Conservation (phyloP, 2,888 invertebrate genomes). For the Gortyna flavago region DNA sequence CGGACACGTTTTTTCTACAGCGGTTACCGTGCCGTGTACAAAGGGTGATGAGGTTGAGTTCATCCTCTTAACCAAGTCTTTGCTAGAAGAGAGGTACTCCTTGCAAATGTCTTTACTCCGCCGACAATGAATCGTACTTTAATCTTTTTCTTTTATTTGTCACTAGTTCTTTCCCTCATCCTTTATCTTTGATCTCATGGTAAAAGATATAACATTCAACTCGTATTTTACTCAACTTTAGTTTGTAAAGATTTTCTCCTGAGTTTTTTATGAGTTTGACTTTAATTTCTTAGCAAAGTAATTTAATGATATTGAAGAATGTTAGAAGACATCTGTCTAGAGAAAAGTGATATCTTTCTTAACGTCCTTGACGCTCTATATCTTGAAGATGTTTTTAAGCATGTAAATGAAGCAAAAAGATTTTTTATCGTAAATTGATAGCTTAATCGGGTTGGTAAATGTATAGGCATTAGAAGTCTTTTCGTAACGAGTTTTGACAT, state of each 20-base stretch:
- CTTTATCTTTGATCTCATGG: conserved; percentile 25
- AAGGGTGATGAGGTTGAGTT: conserved; percentile 38
- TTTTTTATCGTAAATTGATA: not conserved
- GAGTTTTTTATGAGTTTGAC: conserved; percentile 4
- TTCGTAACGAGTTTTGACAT: not conserved
- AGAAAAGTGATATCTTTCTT: not conserved
- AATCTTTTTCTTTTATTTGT: conserved; percentile 26
- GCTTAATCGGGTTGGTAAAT: not conserved
- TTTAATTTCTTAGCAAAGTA: conserved; percentile 26
- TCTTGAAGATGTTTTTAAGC: not conserved
- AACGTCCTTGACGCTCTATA: not conserved
- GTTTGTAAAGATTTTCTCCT: conserved; percentile 9
- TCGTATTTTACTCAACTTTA: conserved; percentile 16
- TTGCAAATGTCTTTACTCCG: conserved; percentile 9
- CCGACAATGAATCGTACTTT: conserved; percentile 6
- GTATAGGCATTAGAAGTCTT: not conserved
- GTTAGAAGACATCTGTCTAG: not conserved
- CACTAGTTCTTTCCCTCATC: not conserved
- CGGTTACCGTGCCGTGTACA: not conserved
- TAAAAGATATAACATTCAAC: conserved; percentile 14
- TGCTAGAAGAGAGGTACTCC: conserved; percentile 10
- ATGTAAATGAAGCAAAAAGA: not conserved
- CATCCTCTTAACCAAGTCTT: conserved; percentile 17
- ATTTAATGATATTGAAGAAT: conserved; percentile 23
- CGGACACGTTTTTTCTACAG: not conserved